Percentiles rank a stretch among this genome's conserved stretches.
These are phyloP conservation scores for Hybognathus amarus DNA, from an alignment of 2,797 vertebrate species.

Conservation along the genomic window DNA sequence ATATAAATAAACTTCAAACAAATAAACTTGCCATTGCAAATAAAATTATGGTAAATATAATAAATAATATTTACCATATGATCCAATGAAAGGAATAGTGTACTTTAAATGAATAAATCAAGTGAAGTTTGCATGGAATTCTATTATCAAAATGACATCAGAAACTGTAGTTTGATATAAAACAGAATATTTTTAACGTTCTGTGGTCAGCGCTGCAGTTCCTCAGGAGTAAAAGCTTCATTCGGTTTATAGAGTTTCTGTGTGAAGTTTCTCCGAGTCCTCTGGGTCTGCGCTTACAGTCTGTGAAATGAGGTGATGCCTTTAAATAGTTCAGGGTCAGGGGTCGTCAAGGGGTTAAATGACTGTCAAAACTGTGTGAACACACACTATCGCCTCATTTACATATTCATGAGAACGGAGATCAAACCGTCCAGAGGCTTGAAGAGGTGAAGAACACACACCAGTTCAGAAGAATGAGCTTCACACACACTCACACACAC, in stretches of 20 bases:
- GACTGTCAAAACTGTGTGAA: conserved; percentile 1
- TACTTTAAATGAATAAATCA: not conserved
- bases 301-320: conserved; percentile 34
- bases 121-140: not conserved
- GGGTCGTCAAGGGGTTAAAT: conserved; percentile 36
- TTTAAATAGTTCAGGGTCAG: conserved; percentile 25
- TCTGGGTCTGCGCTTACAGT: not conserved
- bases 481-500: no score
- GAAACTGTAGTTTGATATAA: not conserved
- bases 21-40: not conserved
- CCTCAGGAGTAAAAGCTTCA: no score
- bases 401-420: conserved; percentile 32
- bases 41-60: not conserved
- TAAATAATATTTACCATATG: not conserved
- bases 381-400: conserved; percentile 8
- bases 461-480: not conserved
- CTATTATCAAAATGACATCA: not conserved
- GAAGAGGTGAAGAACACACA: not conserved
- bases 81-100: not conserved
- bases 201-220: not conserved
- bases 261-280: conserved; percentile 7
- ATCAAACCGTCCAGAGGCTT: not conserved
- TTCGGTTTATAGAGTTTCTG: not conserved
- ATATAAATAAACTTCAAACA: not conserved
- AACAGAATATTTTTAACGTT: not conserved